A percentile compares a stretch with the other conserved stretches of the same genome.
These are phyloP conservation scores for Ictalurus furcatus DNA, from an alignment of 2,113 vertebrate species.

Conservation along the genomic window DNA sequence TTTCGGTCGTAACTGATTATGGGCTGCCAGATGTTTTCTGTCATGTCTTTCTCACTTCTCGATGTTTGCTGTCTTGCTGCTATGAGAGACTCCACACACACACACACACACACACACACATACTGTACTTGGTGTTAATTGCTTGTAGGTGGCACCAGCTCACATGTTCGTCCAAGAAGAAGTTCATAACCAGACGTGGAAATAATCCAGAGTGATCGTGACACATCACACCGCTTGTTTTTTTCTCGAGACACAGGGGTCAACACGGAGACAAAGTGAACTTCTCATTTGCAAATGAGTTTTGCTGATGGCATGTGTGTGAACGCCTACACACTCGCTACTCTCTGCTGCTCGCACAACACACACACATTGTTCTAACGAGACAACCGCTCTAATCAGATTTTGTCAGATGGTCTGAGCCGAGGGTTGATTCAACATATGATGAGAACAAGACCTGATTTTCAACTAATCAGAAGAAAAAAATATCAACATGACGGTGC, in stretches of 20 bases:
- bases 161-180: neutral
- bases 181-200: neutral
- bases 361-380: constrained; percentile 6
- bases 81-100: neutral
- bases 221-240: neutral
- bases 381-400: constrained; percentile 10
- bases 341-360: neutral
- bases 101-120: constrained; percentile 3
- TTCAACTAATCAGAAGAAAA: neutral
- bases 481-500: too few relatives aligned
- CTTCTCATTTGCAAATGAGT: constrained; percentile 36
- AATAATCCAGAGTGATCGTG: neutral
- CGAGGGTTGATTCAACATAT: constrained; percentile 17
- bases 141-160: constrained; percentile 18
- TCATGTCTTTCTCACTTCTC: neutral
- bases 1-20: constrained; percentile 4
- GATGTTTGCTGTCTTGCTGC: neutral
- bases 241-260: neutral
- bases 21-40: constrained; percentile 16
- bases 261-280: neutral
- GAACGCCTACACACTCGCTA: constrained; percentile 11
- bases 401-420: neutral
- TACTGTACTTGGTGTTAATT: constrained; percentile 26
- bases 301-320: neutral
- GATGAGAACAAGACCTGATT: neutral